These are phyloP conservation scores for Hymenochirus boettgeri DNA, from an alignment of 2,113 vertebrate species.

Conservation along the genomic window DNA sequence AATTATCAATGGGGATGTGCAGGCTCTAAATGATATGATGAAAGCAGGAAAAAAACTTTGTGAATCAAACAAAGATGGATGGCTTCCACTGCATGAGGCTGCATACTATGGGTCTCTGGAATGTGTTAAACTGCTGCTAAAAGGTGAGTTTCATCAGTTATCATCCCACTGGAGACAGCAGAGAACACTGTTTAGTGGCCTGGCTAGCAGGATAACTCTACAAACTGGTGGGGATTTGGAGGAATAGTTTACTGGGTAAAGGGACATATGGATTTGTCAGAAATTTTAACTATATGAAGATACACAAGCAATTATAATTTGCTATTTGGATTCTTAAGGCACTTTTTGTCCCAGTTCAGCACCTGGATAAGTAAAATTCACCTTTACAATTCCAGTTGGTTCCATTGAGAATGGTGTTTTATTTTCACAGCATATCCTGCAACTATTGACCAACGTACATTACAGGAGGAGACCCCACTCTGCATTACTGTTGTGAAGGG, in stretches of 20 bases:
- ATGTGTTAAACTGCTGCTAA: constrained; percentile 74
- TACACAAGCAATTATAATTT: too few relatives aligned
- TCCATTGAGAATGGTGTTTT: neutral
- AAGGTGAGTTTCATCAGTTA: constrained; percentile 70
- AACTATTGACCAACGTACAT: constrained; percentile 75
- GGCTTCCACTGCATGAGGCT: constrained; percentile 83
- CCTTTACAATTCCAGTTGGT: too few relatives aligned
- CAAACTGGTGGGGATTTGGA: too few relatives aligned
- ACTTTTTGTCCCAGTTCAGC: too few relatives aligned
- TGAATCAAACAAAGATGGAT: constrained; percentile 75
- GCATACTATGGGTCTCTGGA: constrained; percentile 74
- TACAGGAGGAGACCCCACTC: constrained; percentile 75
- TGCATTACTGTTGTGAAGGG: constrained; percentile 66
- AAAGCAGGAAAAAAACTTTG: constrained; percentile 63
- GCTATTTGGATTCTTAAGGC: too few relatives aligned
- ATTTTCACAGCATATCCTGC: constrained; percentile 67
- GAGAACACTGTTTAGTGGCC: too few relatives aligned
- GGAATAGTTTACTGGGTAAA: too few relatives aligned
- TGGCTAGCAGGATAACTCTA: too few relatives aligned
- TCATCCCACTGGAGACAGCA: too few relatives aligned
- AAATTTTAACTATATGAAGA: too few relatives aligned
- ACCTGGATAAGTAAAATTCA: too few relatives aligned
- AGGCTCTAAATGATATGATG: constrained; percentile 61
- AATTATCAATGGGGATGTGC: constrained; percentile 66
- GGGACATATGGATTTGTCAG: too few relatives aligned